Percentiles rank a stretch among this genome's conserved stretches.
Conservation (phyloP, 2,888 invertebrate species). For the Chloroclysta siterata region DNA sequence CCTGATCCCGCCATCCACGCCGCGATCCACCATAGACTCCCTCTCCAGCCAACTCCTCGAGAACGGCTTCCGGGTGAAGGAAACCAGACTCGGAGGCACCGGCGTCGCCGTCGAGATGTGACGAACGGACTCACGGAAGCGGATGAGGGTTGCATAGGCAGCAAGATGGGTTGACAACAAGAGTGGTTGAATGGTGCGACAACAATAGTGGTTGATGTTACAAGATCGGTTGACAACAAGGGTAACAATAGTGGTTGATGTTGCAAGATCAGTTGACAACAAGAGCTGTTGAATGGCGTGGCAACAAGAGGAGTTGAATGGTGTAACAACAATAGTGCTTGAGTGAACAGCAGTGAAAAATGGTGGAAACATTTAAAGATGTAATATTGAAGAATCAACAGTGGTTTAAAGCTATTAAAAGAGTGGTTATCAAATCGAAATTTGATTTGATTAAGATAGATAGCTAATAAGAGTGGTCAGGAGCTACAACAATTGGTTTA, state of each 20-base stretch:
- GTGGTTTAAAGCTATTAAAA: neutral
- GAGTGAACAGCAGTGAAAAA: neutral
- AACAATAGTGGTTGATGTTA: slow-evolving; percentile 3
- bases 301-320: neutral
- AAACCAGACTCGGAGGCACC: slow-evolving; percentile 85
- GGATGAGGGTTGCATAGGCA: slow-evolving; percentile 2
- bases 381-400: neutral
- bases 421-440: neutral
- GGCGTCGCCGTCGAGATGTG: slow-evolving; percentile 84
- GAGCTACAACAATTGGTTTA: neutral
- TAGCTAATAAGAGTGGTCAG: neutral
- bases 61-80: slow-evolving; percentile 81
- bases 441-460: too few species aligned
- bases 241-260: neutral
- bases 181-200: neutral
- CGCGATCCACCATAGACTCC: slow-evolving; percentile 63
- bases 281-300: neutral
- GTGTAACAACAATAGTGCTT: neutral
- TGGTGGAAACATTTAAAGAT: neutral
- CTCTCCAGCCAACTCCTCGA: slow-evolving; percentile 73
- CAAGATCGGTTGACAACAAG: neutral
- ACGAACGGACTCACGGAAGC: slow-evolving; percentile 44
- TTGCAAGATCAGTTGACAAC: neutral
- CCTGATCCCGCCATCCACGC: slow-evolving; percentile 70
- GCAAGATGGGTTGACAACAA: slow-evolving; percentile 3